These are phyloP conservation scores for Hyperoplus lanceolatus DNA, from an alignment of 2,797 vertebrate genomes.

Conservation along the genomic window DNA sequence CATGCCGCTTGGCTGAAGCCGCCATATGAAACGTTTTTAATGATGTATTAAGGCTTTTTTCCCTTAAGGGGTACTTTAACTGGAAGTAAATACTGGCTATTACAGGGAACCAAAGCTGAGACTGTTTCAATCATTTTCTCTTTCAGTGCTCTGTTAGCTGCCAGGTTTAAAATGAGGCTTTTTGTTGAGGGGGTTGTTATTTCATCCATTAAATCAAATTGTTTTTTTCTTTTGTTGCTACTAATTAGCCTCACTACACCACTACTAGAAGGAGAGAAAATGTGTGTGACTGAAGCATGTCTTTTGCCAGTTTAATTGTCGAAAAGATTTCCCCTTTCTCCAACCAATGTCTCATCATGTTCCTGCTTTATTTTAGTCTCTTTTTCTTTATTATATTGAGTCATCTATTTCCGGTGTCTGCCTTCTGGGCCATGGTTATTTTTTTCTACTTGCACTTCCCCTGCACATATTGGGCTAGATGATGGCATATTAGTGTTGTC, in stretches of 20 bases:
- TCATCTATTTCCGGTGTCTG: constrained; percentile 12
- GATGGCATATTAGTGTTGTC: constrained; percentile 62
- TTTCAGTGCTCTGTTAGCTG: not conserved
- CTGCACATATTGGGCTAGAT: constrained; percentile 56
- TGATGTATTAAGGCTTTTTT: not conserved
- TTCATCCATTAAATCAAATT: not conserved
- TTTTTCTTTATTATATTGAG: constrained; percentile 32
- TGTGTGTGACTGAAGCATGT: not conserved
- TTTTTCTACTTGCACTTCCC: constrained; percentile 30
- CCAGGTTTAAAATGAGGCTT: not conserved
- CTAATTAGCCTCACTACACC: constrained; percentile 3
- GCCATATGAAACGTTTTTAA: not conserved
- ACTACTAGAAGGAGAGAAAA: not conserved
- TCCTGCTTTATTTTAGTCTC: constrained; percentile 23
- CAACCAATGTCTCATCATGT: not conserved
- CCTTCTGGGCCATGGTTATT: constrained; percentile 35
- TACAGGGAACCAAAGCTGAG: not conserved
- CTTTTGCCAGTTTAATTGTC: not conserved
- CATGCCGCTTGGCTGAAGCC: not conserved
- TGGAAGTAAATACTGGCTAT: not conserved
- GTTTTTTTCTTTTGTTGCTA: not conserved
- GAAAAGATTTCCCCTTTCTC: not conserved
- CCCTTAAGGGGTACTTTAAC: not conserved
- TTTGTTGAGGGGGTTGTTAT: not conserved
- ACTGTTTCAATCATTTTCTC: not conserved